Evolutionary conservation across 2,797 vertebrate species (phyloP).

Genomic region (Perodicticus potto): DNA sequence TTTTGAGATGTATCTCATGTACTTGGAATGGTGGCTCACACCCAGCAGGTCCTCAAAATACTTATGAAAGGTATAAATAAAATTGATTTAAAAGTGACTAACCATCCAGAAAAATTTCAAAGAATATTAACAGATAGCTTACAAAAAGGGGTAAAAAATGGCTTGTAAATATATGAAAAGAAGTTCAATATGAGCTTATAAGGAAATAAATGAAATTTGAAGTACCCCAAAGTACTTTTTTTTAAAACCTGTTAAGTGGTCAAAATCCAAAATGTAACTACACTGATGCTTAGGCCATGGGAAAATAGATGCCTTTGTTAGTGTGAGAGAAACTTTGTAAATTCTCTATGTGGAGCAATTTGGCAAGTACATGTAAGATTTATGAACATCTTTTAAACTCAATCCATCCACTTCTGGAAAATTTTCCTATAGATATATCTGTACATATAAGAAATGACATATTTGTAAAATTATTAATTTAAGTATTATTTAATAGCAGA

Average conservation of each 20-base stretch:
- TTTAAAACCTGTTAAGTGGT: not conserved
- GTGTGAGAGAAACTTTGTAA: not conserved
- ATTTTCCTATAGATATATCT: not conserved
- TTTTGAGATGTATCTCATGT: not conserved
- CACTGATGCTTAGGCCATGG: not conserved
- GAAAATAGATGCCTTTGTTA: not conserved
- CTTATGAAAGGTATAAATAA: not conserved
- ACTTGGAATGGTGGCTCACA: not conserved
- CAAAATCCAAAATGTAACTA: not conserved
- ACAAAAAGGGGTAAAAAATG: not conserved
- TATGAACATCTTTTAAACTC: not conserved
- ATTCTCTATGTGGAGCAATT: not conserved
- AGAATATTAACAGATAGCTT: not conserved
- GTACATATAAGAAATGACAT: not conserved
- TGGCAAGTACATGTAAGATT: not conserved
- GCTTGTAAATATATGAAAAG: not conserved
- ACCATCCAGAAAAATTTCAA: not conserved
- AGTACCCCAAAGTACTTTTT: not conserved
- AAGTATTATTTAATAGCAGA: not conserved
- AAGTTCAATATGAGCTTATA: not conserved
- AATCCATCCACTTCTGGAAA: not conserved
- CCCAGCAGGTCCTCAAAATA: not conserved
- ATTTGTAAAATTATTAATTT: not conserved
- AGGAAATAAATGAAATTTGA: not conserved
- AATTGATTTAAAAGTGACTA: not conserved